phyloP scores from a whole-genome alignment of 2,888 invertebrate species.

The Nudaria mundana region DNA sequence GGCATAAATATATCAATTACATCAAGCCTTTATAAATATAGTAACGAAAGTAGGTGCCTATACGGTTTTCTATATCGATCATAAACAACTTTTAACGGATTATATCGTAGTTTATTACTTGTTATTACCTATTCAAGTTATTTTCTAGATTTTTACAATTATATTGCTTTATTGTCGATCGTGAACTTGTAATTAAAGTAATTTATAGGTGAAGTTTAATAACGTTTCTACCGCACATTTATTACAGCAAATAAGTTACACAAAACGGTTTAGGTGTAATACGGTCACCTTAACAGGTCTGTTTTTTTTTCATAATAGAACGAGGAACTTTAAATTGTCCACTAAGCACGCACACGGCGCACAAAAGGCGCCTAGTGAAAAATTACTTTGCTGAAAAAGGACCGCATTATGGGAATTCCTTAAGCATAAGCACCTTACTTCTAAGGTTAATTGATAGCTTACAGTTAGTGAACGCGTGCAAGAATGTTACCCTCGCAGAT shows the following conservation, averaged over 20 bases:
- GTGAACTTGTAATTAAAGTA: slow-evolving; percentile 1
- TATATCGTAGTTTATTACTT: too few relatives aligned
- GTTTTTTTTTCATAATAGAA: slow-evolving; percentile 20
- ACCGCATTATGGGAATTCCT: slow-evolving; percentile 44
- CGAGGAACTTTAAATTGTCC: slow-evolving; percentile 10
- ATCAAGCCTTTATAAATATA: slow-evolving; percentile 28
- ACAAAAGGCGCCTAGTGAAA: slow-evolving; percentile 17
- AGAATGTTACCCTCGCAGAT: slow-evolving; percentile 69
- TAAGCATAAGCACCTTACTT: slow-evolving; percentile 37
- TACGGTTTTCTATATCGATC: background rate
- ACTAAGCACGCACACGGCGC: slow-evolving; percentile 8
- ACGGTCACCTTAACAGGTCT: background rate
- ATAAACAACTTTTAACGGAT: too few relatives aligned
- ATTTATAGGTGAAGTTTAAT: slow-evolving; percentile 11
- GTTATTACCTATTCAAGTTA: too few relatives aligned
- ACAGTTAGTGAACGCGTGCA: slow-evolving; percentile 61
- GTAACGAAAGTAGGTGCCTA: background rate
- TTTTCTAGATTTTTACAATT: slow-evolving; percentile 5
- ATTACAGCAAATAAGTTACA: too few relatives aligned
- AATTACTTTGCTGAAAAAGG: slow-evolving; percentile 24
- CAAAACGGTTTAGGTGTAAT: slow-evolving; percentile 17
- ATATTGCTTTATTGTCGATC: background rate
- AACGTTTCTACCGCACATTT: too few relatives aligned
- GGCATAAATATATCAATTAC: slow-evolving; percentile 48
- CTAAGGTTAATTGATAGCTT: slow-evolving; percentile 63